Conservation (phyloP, 2,888 invertebrate genomes). For the Andrena marginata region DNA sequence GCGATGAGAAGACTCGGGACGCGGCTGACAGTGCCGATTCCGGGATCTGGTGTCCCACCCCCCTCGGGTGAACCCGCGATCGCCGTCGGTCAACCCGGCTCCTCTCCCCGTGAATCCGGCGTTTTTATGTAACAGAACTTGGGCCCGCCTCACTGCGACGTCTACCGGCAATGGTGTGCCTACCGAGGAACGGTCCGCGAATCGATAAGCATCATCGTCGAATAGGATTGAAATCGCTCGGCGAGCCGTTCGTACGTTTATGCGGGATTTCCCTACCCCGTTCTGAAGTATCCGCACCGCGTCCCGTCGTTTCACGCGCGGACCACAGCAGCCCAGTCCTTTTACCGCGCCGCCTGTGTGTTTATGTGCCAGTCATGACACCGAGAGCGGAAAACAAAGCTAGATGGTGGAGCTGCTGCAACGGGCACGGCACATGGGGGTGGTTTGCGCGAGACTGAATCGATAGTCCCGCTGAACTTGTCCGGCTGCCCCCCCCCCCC, state of each 20-base stretch:
- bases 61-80: too few relatives aligned
- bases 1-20: too few relatives aligned
- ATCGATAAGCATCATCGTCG: constrained; percentile 62
- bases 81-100: too few relatives aligned
- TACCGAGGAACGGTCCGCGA: constrained; percentile 23
- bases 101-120: neutral
- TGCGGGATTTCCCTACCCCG: neutral
- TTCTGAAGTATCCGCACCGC: neutral
- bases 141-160: constrained; percentile 37
- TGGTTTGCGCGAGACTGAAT: constrained; percentile 82
- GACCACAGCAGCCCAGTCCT: constrained; percentile 17
- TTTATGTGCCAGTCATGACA: constrained; percentile 66
- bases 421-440: constrained; percentile 75
- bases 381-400: constrained; percentile 58
- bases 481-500: constrained; percentile 71
- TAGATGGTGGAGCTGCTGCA: constrained; percentile 64
- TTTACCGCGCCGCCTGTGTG: constrained; percentile 45
- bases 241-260: constrained; percentile 17
- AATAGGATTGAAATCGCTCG: constrained; percentile 23
- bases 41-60: too few relatives aligned
- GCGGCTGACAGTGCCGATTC: too few relatives aligned
- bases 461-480: constrained; percentile 79
- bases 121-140: constrained; percentile 32
- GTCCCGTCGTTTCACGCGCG: constrained; percentile 6
- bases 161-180: constrained; percentile 9